Conservation (phyloP, 2,113 vertebrate genomes). For the Pseudopodoces humilis region DNA sequence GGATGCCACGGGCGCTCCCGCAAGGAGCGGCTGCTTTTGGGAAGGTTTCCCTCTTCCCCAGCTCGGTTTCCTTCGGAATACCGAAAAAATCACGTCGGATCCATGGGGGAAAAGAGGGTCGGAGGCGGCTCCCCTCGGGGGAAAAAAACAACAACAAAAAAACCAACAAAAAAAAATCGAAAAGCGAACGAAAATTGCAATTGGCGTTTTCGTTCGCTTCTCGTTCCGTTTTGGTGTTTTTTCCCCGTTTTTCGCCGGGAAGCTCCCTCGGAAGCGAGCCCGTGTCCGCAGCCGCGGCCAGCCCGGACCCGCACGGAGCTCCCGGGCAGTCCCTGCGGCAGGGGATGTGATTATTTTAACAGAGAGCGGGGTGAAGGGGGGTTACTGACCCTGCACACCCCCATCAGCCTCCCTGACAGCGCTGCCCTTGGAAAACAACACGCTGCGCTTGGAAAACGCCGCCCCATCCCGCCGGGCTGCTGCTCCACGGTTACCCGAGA, state of each 20-base stretch:
- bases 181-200: background rate
- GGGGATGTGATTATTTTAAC: background rate
- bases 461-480: background rate
- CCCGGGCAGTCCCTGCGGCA: background rate
- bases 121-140: background rate
- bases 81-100: background rate
- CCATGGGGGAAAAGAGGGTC: background rate
- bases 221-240: background rate
- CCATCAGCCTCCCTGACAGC: background rate
- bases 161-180: background rate
- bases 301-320: background rate
- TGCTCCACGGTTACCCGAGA: fast-evolving
- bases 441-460: background rate
- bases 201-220: background rate
- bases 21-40: background rate
- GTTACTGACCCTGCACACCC: background rate
- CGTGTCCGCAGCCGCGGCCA: background rate
- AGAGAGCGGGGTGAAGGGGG: background rate
- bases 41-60: background rate
- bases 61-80: background rate
- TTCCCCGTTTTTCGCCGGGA: too few species aligned
- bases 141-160: too few species aligned
- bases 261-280: background rate
- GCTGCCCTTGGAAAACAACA: background rate
- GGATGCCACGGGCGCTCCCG: background rate